Percentiles rank a stretch among this genome's conserved stretches.
These are phyloP conservation scores for Spondyliosoma cantharus DNA, from an alignment of 2,797 vertebrate genomes.

Conservation along the genomic window DNA sequence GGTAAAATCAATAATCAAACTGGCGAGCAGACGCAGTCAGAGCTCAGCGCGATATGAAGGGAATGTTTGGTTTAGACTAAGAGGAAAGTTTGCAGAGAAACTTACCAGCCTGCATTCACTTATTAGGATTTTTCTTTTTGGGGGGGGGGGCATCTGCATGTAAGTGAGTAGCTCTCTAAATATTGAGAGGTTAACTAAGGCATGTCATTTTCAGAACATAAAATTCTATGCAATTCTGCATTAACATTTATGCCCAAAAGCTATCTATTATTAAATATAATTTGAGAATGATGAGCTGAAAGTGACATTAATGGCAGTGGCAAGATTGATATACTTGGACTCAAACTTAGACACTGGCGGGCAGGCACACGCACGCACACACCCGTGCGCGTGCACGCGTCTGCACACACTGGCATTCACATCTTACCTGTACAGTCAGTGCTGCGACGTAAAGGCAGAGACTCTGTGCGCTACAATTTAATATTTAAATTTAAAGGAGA, in stretches of 20 bases:
- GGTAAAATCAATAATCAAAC: slow-evolving; percentile 72
- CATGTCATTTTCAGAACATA: slow-evolving; percentile 83
- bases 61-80: slow-evolving; percentile 63
- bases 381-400: slow-evolving; percentile 30
- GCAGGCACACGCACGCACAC: slow-evolving; percentile 58
- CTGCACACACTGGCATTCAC: neutral
- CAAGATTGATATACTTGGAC: slow-evolving; percentile 85
- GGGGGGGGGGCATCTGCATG: slow-evolving; percentile 44
- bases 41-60: slow-evolving; percentile 27
- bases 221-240: slow-evolving; percentile 84
- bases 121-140: slow-evolving; percentile 40
- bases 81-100: slow-evolving; percentile 78
- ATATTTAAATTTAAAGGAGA: slow-evolving; percentile 45
- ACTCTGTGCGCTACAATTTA: slow-evolving; percentile 24
- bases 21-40: slow-evolving; percentile 30
- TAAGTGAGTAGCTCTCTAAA: slow-evolving; percentile 76
- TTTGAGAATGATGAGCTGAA: slow-evolving; percentile 88
- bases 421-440: slow-evolving; percentile 23
- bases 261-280: slow-evolving; percentile 89
- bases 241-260: slow-evolving; percentile 89
- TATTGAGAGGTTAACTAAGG: slow-evolving; percentile 82
- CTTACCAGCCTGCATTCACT: slow-evolving; percentile 57
- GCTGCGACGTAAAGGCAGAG: slow-evolving; percentile 19
- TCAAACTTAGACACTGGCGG: slow-evolving; percentile 66
- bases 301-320: slow-evolving; percentile 90